Percentiles rank a stretch among this genome's conserved stretches.
Evolutionary conservation across 2,888 invertebrate species (phyloP).

Genomic region (Sicus ferrugineus): DNA sequence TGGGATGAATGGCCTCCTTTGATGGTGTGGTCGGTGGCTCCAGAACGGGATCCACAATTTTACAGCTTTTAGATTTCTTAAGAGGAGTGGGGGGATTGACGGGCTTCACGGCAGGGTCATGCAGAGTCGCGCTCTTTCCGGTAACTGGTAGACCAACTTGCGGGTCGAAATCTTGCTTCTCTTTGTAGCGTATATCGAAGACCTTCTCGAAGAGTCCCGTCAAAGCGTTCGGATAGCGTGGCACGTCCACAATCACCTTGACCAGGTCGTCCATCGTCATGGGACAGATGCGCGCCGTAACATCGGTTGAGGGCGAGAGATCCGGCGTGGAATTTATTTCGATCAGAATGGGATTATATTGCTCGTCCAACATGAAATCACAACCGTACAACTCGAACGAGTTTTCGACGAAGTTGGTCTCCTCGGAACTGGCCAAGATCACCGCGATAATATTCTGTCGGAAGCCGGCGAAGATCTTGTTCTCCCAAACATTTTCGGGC

Average conservation of each 20-base stretch:
- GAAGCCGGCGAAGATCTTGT: conserved; percentile 82
- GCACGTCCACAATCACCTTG: conserved; percentile 72
- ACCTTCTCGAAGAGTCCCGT: conserved; percentile 71
- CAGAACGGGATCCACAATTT: not conserved
- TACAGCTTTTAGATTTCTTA: not conserved
- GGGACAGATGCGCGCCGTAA: conserved; percentile 83
- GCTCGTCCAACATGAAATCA: conserved; percentile 87
- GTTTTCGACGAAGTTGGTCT: conserved; percentile 72
- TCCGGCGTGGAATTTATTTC: conserved; percentile 92
- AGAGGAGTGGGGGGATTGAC: not conserved
- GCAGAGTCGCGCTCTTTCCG: conserved; percentile 43
- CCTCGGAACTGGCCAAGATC: conserved; percentile 78
- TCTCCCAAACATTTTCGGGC: conserved; percentile 70
- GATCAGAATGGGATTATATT: conserved; percentile 85
- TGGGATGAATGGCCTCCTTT: not conserved
- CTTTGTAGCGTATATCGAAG: conserved; percentile 54
- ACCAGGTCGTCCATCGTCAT: conserved; percentile 82
- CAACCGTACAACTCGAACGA: conserved; percentile 91
- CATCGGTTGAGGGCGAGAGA: conserved; percentile 79
- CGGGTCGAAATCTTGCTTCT: conserved; percentile 37
- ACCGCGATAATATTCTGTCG: conserved; percentile 80
- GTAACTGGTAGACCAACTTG: conserved; percentile 36
- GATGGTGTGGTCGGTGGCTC: not conserved
- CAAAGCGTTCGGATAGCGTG: conserved; percentile 57
- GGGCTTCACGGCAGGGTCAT: conserved; percentile 12